phyloP scores from a whole-genome alignment of 1,140 invertebrate genomes.

The Drosophila asahinai region DNA sequence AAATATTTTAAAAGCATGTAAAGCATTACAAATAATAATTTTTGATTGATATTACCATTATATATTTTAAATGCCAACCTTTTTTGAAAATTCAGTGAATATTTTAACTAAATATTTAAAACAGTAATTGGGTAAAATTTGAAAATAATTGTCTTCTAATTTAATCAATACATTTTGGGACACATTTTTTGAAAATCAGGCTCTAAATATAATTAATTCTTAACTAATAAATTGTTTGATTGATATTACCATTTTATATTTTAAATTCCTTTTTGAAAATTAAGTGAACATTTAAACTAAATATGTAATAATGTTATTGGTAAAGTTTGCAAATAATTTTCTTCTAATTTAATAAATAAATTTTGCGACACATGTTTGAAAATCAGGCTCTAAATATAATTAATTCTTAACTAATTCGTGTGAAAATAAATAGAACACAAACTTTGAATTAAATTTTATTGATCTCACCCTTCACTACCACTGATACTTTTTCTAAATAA shows the following conservation, averaged over 20 bases:
- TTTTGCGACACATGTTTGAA: too few species aligned
- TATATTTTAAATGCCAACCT: background rate
- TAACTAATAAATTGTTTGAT: background rate
- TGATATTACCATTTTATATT: background rate
- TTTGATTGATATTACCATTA: background rate
- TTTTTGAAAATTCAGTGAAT: background rate
- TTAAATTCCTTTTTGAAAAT: background rate
- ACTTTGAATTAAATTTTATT: too few species aligned
- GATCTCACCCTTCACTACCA: background rate
- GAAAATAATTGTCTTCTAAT: background rate
- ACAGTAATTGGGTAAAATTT: too few species aligned
- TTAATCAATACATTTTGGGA: background rate
- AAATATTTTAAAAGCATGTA: background rate
- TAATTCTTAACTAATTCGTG: background rate
- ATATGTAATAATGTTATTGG: accelerated
- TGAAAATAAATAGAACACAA: too few species aligned
- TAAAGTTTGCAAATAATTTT: background rate
- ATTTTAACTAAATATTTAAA: background rate
- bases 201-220: background rate
- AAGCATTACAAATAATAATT: background rate
- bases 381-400: background rate
- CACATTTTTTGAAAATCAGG: too few species aligned
- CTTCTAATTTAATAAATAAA: background rate
- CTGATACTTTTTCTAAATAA: background rate
- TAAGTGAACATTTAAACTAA: background rate